Evolutionary conservation across 2,888 invertebrate species (phyloP).

Genomic region (Acanthopleura granulata): DNA sequence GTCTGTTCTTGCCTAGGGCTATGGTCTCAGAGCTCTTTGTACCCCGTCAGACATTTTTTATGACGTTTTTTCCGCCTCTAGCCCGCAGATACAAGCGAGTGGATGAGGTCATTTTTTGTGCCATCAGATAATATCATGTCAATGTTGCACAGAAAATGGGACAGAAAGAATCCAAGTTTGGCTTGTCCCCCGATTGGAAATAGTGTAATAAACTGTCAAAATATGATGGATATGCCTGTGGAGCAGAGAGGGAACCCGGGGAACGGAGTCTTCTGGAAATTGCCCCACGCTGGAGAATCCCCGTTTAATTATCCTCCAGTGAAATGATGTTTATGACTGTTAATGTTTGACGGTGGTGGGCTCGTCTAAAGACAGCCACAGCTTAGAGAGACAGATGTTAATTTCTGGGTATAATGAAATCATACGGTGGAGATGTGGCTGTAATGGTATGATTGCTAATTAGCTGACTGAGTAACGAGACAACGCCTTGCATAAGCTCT

Average conservation of each 20-base stretch:
- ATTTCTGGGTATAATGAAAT: too few relatives aligned
- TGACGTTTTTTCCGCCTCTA: background rate
- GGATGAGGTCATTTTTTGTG: constrained; percentile 7
- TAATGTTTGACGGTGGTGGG: background rate
- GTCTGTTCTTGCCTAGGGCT: background rate
- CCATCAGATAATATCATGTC: constrained; percentile 11
- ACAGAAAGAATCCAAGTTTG: constrained; percentile 2
- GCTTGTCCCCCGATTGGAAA: background rate
- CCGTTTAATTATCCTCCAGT: constrained; percentile 1
- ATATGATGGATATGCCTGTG: background rate
- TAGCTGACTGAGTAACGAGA: too few relatives aligned
- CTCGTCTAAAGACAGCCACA: background rate
- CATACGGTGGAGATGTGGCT: too few relatives aligned
- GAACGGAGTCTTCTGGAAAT: background rate
- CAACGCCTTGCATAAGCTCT: too few relatives aligned
- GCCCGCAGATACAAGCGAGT: background rate
- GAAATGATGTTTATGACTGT: constrained; percentile 3
- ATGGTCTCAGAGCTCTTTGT: constrained; percentile 7
- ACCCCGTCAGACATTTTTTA: background rate
- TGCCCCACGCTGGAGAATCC: background rate
- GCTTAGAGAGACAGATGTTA: too few relatives aligned
- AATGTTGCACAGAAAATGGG: background rate
- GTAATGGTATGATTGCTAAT: too few relatives aligned
- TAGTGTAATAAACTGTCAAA: constrained; percentile 12
- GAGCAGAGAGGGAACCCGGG: too few relatives aligned